These are phyloP conservation scores for Ciconia maguari DNA, from an alignment of 2,113 vertebrate genomes.

Conservation along the genomic window DNA sequence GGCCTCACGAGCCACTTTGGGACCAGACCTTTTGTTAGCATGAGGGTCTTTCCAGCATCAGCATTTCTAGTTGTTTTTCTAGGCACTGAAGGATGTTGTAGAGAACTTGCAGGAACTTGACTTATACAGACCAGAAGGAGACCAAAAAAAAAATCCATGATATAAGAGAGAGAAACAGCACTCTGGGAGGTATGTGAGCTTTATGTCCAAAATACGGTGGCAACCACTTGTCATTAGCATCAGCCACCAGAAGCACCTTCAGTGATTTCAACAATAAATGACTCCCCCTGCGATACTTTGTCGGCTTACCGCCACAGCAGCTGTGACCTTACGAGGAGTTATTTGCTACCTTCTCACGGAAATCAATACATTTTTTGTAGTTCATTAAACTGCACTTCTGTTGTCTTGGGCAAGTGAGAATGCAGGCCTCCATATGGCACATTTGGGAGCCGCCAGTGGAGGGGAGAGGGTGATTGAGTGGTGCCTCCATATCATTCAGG, in stretches of 20 bases:
- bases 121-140: not conserved
- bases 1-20: not conserved
- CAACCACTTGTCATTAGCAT: not conserved
- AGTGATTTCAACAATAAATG: not conserved
- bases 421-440: fast-evolving
- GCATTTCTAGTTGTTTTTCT: not conserved
- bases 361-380: not conserved
- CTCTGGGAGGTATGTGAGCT: not conserved
- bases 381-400: not conserved
- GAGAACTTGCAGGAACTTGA: not conserved
- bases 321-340: not conserved
- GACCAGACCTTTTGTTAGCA: not conserved
- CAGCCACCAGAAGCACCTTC: not conserved
- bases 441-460: not conserved
- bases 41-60: not conserved
- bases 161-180: not conserved
- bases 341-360: not conserved
- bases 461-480: not conserved
- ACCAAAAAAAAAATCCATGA: not conserved
- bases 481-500: not conserved
- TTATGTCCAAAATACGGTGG: not conserved
- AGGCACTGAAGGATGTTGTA: not conserved
- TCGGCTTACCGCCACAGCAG: not conserved
- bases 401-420: not conserved
- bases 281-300: not conserved